phyloP scores from a whole-genome alignment of 2,888 invertebrate species.

The Hirtodrosophila duncani region DNA sequence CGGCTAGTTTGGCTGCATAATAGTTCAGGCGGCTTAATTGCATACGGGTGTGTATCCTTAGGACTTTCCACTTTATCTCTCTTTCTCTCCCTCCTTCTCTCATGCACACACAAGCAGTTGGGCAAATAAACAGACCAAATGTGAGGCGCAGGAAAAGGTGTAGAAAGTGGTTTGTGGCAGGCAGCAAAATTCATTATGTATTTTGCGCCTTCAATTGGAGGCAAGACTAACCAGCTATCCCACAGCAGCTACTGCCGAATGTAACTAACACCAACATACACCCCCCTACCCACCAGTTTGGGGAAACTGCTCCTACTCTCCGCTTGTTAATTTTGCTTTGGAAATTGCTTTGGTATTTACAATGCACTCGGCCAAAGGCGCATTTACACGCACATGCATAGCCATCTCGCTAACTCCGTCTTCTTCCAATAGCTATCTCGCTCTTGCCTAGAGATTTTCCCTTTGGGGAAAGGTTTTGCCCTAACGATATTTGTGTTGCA shows the following conservation, averaged over 20 bases:
- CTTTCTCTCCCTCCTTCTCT: too few relatives aligned
- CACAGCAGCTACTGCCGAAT: constrained; percentile 27
- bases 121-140: constrained; percentile 36
- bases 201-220: constrained; percentile 34
- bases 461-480: constrained; percentile 25
- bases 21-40: constrained; percentile 55
- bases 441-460: constrained; percentile 2
- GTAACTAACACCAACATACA: constrained; percentile 34
- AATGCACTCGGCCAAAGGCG: constrained; percentile 67
- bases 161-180: not conserved
- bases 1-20: constrained; percentile 35
- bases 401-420: constrained; percentile 3
- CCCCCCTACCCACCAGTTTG: constrained; percentile 42
- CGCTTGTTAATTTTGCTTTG: constrained; percentile 70
- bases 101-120: constrained; percentile 33
- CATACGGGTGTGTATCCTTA: constrained; percentile 44
- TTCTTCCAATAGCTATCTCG: not conserved
- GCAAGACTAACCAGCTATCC: too few relatives aligned
- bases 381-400: constrained; percentile 50
- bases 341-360: constrained; percentile 72
- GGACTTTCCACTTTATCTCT: too few relatives aligned
- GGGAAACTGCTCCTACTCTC: too few relatives aligned
- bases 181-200: constrained; percentile 53
- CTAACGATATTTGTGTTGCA: constrained; percentile 47
- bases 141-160: not conserved